A percentile compares a stretch with the other conserved stretches of the same genome.
Conservation (phyloP, 2,888 invertebrate genomes). For the Drosophila cognata region DNA sequence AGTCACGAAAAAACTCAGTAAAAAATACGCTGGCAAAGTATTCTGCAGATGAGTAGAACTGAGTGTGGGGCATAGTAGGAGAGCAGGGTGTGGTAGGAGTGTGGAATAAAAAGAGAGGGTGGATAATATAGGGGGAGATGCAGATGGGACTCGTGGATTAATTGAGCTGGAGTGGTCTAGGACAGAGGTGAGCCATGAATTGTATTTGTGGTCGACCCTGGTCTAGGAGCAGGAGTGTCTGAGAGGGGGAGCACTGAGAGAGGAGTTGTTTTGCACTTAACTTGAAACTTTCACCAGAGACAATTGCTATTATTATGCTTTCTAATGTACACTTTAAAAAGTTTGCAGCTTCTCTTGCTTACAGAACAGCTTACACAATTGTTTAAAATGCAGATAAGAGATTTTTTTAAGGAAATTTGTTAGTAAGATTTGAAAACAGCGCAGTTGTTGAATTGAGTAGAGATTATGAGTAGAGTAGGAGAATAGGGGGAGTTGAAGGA, state of each 20-base stretch:
- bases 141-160: neutral
- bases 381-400: neutral
- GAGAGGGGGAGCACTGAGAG: neutral
- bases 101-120: neutral
- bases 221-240: neutral
- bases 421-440: neutral
- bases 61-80: neutral
- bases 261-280: neutral
- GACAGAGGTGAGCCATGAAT: neutral
- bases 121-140: neutral
- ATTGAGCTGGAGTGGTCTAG: neutral
- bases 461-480: neutral
- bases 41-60: neutral
- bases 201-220: neutral
- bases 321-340: neutral
- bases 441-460: neutral
- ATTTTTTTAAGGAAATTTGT: neutral
- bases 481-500: neutral
- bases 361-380: neutral
- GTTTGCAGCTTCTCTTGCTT: conserved; percentile 26
- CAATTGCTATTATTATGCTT: conserved; percentile 3
- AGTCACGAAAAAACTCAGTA: neutral
- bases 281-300: neutral
- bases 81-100: neutral
- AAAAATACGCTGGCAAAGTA: neutral